phyloP scores from a whole-genome alignment of 2,797 vertebrate species.

The Syngnathus rostellatus region DNA sequence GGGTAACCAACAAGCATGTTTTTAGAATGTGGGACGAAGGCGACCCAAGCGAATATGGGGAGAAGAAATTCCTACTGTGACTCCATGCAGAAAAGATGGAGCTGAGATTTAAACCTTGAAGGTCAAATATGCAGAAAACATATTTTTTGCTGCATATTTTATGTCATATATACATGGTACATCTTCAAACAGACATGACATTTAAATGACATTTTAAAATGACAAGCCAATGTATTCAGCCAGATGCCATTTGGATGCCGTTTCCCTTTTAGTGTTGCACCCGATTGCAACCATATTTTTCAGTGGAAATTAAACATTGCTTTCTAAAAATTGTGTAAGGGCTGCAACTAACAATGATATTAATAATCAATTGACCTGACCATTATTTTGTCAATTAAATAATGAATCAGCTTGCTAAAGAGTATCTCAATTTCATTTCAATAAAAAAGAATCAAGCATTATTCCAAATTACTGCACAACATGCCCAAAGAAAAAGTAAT shows the following conservation, averaged over 20 bases:
- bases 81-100: background rate
- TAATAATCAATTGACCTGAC: too few relatives aligned
- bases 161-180: background rate
- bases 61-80: background rate
- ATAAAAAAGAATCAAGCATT: too few relatives aligned
- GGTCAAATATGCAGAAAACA: slow-evolving; percentile 3
- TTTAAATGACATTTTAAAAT: slow-evolving; percentile 8
- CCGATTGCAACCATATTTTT: background rate
- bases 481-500: too few relatives aligned
- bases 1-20: background rate
- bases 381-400: too few relatives aligned
- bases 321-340: background rate
- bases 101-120: background rate
- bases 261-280: background rate
- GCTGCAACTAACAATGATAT: too few relatives aligned
- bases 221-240: background rate
- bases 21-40: background rate
- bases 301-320: background rate
- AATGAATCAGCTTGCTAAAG: too few relatives aligned
- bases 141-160: slow-evolving; percentile 1
- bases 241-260: background rate
- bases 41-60: background rate
- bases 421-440: too few relatives aligned
- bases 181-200: slow-evolving; percentile 2
- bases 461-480: too few relatives aligned